phyloP scores from a whole-genome alignment of 2,797 vertebrate genomes.

The Anabas testudineus region DNA sequence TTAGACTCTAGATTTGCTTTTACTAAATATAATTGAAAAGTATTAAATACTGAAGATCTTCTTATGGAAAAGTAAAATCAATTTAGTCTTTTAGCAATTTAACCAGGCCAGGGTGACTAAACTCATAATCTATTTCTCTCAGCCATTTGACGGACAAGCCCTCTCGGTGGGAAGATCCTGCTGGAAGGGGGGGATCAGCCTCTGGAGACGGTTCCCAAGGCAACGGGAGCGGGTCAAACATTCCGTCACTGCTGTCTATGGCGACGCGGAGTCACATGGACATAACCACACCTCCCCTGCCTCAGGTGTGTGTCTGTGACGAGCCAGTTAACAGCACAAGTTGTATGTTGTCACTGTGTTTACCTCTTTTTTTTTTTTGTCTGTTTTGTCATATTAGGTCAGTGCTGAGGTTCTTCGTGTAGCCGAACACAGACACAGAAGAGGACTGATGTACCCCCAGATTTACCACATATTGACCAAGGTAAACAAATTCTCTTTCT shows the following conservation, averaged over 20 bases:
- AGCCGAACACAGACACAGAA: conserved; percentile 92
- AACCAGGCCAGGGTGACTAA: conserved; percentile 4
- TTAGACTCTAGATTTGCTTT: no score
- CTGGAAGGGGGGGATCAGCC: conserved; percentile 79
- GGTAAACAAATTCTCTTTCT: conserved; percentile 53
- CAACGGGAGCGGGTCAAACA: conserved; percentile 87
- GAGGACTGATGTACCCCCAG: conserved; percentile 94
- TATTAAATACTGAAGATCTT: no score
- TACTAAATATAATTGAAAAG: no score
- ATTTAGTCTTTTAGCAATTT: no score
- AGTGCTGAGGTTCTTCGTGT: conserved; percentile 92
- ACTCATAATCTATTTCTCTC: conserved; percentile 20
- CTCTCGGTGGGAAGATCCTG: conserved; percentile 88
- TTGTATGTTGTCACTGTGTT: background rate
- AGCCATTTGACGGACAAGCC: conserved; percentile 90
- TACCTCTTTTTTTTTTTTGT: background rate
- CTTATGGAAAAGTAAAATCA: no score
- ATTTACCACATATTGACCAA: conserved; percentile 95
- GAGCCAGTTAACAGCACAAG: background rate
- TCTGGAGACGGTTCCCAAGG: conserved; percentile 85
- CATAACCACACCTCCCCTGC: conserved; percentile 93
- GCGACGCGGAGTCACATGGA: conserved; percentile 94
- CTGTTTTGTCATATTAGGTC: conserved; percentile 63
- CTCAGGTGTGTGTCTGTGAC: conserved; percentile 75
- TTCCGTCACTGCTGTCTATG: conserved; percentile 94